Evolutionary conservation across 2,113 vertebrate genomes (phyloP), one percentile per base, ranked within the genome.

Genomic region (Cisticola juncidis): DNA sequence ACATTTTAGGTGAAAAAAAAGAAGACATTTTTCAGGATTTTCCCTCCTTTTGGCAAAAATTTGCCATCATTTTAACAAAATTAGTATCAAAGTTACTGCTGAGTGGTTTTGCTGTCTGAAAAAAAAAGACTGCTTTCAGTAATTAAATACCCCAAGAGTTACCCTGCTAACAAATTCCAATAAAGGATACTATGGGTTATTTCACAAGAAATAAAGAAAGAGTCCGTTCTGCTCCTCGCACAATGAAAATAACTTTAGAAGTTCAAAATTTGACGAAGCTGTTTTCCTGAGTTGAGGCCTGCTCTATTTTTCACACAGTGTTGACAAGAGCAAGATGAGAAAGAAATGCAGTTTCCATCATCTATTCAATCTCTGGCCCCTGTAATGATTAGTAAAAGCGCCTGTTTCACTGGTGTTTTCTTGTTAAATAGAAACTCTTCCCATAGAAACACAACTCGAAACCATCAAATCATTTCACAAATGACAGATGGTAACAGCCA

Each of bases 251-350:
- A 71, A 86, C 54, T 91, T 91, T 24, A 31, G 48, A 90, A 94
- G 79, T 71, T 90, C 85, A 80, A 56, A 71, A 88, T 92, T 48
- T 68, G 64, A 90, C 31, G 12, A 88, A 90, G 50, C 28, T 86
- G 38, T 88, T 96, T 90, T 84, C 79, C 85, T 0, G 1, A 58
- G 38, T 71, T 14, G 11, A 71, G 81, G 60, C n/a, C 88, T 95
- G 92, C 58, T 94, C 88, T 95, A 60, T 93, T 95, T 95, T 95
- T 93, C 93, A 86, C 0, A 0, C 42, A n/a, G 90, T 11, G 85
- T 83, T 95, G 95, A 96, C 92, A 93, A 90, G 82, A 86, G 36
- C 79, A 83, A 93, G 80, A 94, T 84, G 92, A 96, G 90, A 86
- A 90, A 94, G 76, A 95, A 88, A 86, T 88, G 82, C 76, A 17